phyloP scores from a whole-genome alignment of 2,113 vertebrate species.

The Eptesicus fuscus region DNA sequence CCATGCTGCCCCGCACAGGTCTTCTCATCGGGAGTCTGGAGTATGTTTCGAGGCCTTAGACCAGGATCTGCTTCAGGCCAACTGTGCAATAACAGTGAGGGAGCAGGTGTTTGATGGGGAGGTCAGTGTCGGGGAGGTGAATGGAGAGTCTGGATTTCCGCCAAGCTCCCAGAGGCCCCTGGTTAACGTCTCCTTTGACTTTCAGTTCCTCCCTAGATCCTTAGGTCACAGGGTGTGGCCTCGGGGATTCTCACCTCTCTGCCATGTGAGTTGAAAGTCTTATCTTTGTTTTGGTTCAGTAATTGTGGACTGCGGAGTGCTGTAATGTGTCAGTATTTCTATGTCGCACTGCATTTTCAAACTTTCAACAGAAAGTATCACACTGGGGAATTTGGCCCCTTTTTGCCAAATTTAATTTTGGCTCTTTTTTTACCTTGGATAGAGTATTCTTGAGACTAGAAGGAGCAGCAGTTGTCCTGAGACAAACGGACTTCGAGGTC shows the following conservation, averaged over 20 bases:
- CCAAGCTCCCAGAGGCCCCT: neutral
- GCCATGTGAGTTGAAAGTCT: neutral
- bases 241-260: neutral
- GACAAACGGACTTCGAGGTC: neutral
- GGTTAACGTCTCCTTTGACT: neutral
- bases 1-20: neutral
- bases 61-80: neutral
- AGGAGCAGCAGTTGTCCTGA: neutral
- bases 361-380: neutral
- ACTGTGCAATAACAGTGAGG: neutral
- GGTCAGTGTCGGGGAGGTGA: neutral
- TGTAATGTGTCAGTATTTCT: neutral
- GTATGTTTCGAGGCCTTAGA: neutral
- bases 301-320: neutral
- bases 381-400: neutral
- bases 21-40: neutral
- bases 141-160: neutral
- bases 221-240: neutral
- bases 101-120: neutral
- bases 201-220: neutral
- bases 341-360: neutral
- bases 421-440: neutral
- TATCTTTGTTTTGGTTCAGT: neutral
- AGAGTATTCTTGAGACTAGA: neutral
- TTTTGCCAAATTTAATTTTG: neutral